phyloP scores from a whole-genome alignment of 1,140 invertebrate species.

The Drosophila equinoxialis region DNA sequence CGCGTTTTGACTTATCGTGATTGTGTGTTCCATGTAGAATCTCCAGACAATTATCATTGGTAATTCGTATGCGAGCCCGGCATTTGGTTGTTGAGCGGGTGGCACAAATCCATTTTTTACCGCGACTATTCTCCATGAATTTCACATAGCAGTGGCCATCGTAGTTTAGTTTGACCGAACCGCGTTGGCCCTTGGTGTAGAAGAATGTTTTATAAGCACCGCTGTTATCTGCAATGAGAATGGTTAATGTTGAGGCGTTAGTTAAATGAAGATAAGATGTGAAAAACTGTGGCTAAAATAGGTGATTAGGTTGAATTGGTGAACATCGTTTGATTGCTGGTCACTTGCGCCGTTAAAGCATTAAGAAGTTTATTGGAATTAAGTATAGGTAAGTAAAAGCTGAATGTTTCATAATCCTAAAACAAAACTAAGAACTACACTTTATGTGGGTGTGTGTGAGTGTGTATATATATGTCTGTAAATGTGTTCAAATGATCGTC shows the following conservation, averaged over 20 bases:
- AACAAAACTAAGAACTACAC: conserved; percentile 25
- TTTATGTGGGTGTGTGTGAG: conserved; percentile 4
- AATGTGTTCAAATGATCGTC: not conserved
- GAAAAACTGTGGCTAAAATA: too few relatives aligned
- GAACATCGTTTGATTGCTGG: not conserved
- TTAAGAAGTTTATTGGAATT: conserved; percentile 46
- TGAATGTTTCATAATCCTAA: conserved; percentile 41
- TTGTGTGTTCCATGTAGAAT: conserved; percentile 66
- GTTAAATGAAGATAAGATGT: not conserved
- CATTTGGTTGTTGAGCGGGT: conserved; percentile 78
- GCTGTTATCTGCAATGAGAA: conserved; percentile 45
- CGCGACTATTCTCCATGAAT: conserved; percentile 74
- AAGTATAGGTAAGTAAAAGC: conserved; percentile 36
- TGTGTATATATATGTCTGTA: conserved; percentile 5
- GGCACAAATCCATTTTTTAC: conserved; percentile 79
- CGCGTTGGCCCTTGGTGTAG: conserved; percentile 72
- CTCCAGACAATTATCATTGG: conserved; percentile 56
- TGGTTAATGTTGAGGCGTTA: conserved; percentile 29
- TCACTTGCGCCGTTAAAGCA: conserved; percentile 26
- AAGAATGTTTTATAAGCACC: conserved; percentile 31
- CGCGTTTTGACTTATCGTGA: conserved; percentile 37
- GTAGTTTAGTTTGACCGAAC: conserved; percentile 75
- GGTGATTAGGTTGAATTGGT: not conserved
- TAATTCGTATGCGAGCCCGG: conserved; percentile 68
- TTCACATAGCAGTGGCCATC: conserved; percentile 70